Percentiles rank a stretch among this genome's conserved stretches.
phyloP scores from a whole-genome alignment of 2,888 invertebrate species.

The Vanessa cardui region DNA sequence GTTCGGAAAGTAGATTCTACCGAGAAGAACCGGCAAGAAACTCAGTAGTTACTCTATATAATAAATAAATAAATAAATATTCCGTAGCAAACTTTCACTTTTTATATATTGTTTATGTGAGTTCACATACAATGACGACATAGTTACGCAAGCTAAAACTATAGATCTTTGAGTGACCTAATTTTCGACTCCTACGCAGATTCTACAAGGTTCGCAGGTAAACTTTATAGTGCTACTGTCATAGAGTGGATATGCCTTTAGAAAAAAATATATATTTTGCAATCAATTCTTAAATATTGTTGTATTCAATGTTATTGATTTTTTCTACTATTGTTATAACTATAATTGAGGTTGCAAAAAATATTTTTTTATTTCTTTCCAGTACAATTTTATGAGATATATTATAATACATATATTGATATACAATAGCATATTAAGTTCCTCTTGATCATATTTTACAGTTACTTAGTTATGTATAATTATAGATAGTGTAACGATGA shows the following conservation, averaged over 20 bases:
- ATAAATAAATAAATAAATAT: too few relatives aligned
- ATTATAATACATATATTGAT: too few relatives aligned
- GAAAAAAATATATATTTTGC: background rate
- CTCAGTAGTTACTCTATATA: too few relatives aligned
- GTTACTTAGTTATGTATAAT: too few relatives aligned
- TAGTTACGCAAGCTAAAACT: slow-evolving; percentile 21
- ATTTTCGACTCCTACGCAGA: slow-evolving; percentile 75
- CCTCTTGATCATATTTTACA: too few relatives aligned
- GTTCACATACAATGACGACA: slow-evolving; percentile 16
- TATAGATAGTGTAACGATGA: too few relatives aligned
- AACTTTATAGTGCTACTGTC: slow-evolving; percentile 49
- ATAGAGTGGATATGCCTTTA: slow-evolving; percentile 50
- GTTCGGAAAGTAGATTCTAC: too few relatives aligned
- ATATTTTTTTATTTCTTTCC: background rate
- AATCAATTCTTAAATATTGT: background rate
- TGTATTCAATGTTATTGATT: too few relatives aligned
- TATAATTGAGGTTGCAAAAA: too few relatives aligned
- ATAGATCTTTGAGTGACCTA: slow-evolving; percentile 55
- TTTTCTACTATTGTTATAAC: too few relatives aligned
- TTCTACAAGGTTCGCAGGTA: slow-evolving; percentile 59
- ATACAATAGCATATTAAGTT: too few relatives aligned
- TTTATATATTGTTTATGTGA: slow-evolving; percentile 2
- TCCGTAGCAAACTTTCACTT: background rate
- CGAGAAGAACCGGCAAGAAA: too few relatives aligned
- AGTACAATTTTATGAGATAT: background rate